phyloP scores from a whole-genome alignment of 2,797 vertebrate genomes.

The Synaphobranchus kaupii region DNA sequence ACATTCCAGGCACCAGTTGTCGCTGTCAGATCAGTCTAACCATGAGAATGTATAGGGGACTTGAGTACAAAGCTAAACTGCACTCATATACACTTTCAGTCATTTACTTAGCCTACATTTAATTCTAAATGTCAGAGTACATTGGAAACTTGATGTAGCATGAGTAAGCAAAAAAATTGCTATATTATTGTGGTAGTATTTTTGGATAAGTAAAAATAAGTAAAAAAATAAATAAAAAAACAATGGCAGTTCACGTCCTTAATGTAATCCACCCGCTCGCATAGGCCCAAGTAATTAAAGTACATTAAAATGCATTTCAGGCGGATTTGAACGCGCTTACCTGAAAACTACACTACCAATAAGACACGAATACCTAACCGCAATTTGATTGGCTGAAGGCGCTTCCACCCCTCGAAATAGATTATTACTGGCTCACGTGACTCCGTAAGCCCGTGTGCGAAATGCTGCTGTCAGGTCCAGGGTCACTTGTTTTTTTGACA shows the following conservation, averaged over 20 bases:
- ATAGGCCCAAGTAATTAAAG: not conserved
- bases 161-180: not conserved
- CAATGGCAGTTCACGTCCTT: not conserved
- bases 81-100: not conserved
- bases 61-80: not conserved
- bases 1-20: not conserved
- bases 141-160: not conserved
- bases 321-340: not conserved
- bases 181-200: not conserved
- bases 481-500: constrained; percentile 14
- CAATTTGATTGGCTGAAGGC: constrained; percentile 47
- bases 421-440: constrained; percentile 2
- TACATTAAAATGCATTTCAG: not conserved
- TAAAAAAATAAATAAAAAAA: not conserved
- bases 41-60: not conserved
- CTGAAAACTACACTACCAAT: constrained; percentile 57
- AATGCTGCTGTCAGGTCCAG: not conserved
- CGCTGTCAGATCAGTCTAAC: not conserved
- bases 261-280: not conserved
- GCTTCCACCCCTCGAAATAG: not conserved
- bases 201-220: not conserved
- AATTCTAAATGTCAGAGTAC: not conserved
- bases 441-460: not conserved
- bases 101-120: not conserved
- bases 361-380: not conserved